These are phyloP conservation scores for Leptinotarsa haldemani DNA, from an alignment of 2,888 invertebrate genomes.

Conservation along the genomic window DNA sequence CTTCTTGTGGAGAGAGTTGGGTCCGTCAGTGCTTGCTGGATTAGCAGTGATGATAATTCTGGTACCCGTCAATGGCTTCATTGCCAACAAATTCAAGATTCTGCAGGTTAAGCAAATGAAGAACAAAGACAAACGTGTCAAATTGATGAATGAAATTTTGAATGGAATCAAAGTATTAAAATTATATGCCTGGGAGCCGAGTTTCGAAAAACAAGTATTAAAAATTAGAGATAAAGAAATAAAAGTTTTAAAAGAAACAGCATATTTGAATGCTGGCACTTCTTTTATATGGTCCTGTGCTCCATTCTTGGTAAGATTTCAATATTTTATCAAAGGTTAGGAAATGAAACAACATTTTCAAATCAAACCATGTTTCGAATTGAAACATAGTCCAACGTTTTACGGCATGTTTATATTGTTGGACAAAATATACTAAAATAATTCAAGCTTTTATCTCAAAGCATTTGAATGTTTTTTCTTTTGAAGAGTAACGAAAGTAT, in stretches of 20 bases:
- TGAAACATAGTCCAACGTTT: too few species aligned
- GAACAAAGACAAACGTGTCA: conserved; percentile 92
- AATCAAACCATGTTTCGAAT: too few species aligned
- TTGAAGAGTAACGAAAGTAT: too few species aligned
- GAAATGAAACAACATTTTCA: too few species aligned
- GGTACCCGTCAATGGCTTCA: conserved; percentile 88
- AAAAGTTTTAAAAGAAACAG: conserved; percentile 85
- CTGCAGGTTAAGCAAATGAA: conserved; percentile 84
- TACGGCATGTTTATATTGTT: too few species aligned
- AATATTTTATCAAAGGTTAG: too few species aligned
- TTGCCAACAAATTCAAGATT: conserved; percentile 84
- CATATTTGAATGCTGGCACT: conserved; percentile 89
- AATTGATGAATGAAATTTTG: conserved; percentile 92
- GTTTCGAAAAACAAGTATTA: conserved; percentile 89
- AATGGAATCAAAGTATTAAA: conserved; percentile 94
- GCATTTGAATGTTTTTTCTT: too few species aligned
- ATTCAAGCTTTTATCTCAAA: too few species aligned
- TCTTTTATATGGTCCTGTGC: conserved; percentile 96
- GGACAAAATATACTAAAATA: too few species aligned
- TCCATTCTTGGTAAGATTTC: conserved; percentile 75
- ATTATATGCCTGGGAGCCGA: conserved; percentile 95
- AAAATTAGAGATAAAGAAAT: conserved; percentile 91
- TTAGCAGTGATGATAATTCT: conserved; percentile 92
- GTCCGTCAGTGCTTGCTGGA: conserved; percentile 92
- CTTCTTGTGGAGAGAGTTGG: conserved; percentile 85